Evolutionary conservation across 2,797 vertebrate species (phyloP), one percentile per base, ranked within the genome.

Genomic region (Tadarida brasiliensis): DNA sequence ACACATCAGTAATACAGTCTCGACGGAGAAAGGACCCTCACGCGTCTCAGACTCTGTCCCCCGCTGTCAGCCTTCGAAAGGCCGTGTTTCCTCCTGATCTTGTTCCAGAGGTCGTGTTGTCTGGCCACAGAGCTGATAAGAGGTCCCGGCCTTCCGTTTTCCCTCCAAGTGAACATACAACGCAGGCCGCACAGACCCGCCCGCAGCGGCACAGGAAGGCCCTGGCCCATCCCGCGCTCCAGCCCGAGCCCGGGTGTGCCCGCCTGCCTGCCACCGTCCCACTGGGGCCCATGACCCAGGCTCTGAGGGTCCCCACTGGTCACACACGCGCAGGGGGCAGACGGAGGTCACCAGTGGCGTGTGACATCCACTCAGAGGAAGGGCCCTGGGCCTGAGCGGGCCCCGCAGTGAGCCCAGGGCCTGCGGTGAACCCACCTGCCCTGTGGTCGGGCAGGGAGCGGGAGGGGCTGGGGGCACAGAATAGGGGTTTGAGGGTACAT

Each of bases 201-300:
- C 0, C 10, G 0, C n/a, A 5, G 47, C 63, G 11, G 7, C 10
- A 4, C 0, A 2, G 5, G 0, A 5, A 16, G 17, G 61, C 35
- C 57, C 14, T 5, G 24, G 74, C 51, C 33, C 49, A 3, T 15
- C 16, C 44, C 2, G 0, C 3, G 1, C 24, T 10, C 65, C 33
- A 26, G 65, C 54, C 54, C 35, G 39, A 44, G 20, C 3, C 10
- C 65, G 7, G 54, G 65, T 17, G 17, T 15, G 9, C 30, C 65
- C 8, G 65, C n/a, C 65, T 65, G n/a, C 65, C 61, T 33, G 63
- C 63, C 63, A 65, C 63, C 16, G 16, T 15, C 44, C 59, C n/a
- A 4, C 15, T 30, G 20, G 19, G 19, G n/a, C 7, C 30, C 61
- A 61, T 28, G 5, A 24, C 47, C 20, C 5, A 8, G 63, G 28